Percentiles rank a stretch among this genome's conserved stretches.
phyloP scores from a whole-genome alignment of 2,888 invertebrate genomes.

The Nasonia oneida region DNA sequence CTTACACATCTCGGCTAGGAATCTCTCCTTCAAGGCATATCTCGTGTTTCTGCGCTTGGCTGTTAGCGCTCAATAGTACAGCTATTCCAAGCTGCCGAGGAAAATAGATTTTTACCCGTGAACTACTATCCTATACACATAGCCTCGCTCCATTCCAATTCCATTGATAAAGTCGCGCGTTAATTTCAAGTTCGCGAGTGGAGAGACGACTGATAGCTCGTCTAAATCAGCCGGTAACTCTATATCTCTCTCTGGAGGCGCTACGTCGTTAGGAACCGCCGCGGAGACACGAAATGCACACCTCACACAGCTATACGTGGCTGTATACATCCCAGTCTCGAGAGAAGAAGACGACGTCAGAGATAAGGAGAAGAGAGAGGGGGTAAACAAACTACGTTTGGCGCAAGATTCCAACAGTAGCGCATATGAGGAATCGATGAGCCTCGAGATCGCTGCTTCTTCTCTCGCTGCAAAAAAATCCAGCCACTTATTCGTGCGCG shows the following conservation, averaged over 20 bases:
- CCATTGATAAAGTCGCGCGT: constrained; percentile 19
- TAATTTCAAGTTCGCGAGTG: constrained; percentile 31
- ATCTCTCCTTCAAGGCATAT: constrained; percentile 8
- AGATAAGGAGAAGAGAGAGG: background rate
- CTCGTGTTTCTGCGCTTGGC: background rate
- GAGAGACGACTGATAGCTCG: background rate
- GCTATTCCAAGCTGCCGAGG: background rate
- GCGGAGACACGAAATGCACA: background rate
- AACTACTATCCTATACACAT: background rate
- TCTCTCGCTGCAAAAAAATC: background rate
- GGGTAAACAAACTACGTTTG: constrained; percentile 10
- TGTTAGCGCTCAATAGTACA: background rate
- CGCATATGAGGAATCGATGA: background rate
- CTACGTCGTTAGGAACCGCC: background rate
- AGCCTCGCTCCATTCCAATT: constrained; percentile 7
- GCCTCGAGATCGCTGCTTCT: background rate
- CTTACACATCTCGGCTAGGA: background rate
- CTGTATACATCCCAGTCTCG: background rate
- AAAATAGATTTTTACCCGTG: background rate
- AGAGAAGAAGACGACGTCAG: background rate
- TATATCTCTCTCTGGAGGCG: background rate
- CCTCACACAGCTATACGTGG: background rate
- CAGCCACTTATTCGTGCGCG: background rate
- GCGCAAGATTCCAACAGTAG: background rate
- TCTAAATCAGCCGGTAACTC: constrained; percentile 24